Evolutionary conservation across 2,888 invertebrate species (phyloP).

Genomic region (Acleris emargana): DNA sequence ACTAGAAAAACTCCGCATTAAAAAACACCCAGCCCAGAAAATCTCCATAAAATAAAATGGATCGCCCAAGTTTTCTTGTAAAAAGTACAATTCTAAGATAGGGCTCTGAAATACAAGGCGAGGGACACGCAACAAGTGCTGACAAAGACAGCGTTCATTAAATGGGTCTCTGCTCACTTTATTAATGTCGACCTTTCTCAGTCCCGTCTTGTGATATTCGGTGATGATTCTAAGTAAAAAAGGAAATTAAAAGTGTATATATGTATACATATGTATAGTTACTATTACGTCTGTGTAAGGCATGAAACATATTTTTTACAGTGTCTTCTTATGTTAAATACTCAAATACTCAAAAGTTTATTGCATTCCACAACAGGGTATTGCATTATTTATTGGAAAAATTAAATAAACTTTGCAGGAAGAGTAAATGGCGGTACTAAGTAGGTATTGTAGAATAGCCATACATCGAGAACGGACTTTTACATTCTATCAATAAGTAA

Average conservation of each 20-base stretch:
- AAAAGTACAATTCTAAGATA: constrained; percentile 30
- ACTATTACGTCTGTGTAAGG: no score
- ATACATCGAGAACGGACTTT: no score
- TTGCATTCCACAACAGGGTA: no score
- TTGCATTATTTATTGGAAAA: no score
- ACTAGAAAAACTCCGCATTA: neutral
- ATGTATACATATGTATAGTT: no score
- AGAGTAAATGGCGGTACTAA: no score
- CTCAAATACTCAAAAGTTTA: no score
- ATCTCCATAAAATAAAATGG: constrained; percentile 18
- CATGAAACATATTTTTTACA: no score
- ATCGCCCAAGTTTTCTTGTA: constrained; percentile 29
- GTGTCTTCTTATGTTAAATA: no score
- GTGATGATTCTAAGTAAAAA: constrained; percentile 39
- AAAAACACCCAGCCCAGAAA: constrained; percentile 10
- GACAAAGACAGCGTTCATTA: constrained; percentile 51
- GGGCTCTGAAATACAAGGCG: constrained; percentile 48
- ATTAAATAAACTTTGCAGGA: no score
- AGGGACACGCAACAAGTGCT: constrained; percentile 64
- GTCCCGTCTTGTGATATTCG: constrained; percentile 42
- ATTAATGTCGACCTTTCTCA: constrained; percentile 54
- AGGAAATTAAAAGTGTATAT: constrained; percentile 4
- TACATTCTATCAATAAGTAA: no score
- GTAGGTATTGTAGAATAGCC: no score
- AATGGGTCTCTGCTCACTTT: constrained; percentile 49